Evolutionary conservation across 2,113 vertebrate genomes (phyloP).

Genomic region (Gavialis gangeticus): DNA sequence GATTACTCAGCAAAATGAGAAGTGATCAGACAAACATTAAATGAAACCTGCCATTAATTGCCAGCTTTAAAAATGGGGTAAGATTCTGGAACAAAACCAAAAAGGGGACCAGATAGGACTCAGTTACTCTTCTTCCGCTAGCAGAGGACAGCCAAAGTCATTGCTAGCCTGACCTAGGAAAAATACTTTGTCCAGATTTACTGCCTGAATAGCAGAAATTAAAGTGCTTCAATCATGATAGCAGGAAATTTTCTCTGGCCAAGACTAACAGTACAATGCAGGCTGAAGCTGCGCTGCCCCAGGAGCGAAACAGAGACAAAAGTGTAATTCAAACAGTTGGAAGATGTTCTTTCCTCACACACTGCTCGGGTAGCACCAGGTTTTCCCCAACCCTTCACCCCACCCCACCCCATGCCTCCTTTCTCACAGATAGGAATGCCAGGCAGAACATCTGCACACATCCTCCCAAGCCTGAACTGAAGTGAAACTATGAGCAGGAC

Average conservation of each 20-base stretch:
- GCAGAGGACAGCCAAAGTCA: not conserved
- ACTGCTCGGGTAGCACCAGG: not conserved
- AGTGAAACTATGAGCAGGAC: not conserved
- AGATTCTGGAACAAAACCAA: not conserved
- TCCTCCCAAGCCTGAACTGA: not conserved
- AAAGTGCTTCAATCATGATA: slow-evolving; percentile 15
- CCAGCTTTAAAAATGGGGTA: not conserved
- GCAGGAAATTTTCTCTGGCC: slow-evolving; percentile 4
- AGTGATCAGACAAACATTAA: not conserved
- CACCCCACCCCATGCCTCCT: not conserved
- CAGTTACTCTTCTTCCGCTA: not conserved
- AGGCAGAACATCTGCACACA: not conserved
- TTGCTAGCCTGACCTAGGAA: not conserved
- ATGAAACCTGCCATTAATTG: not conserved
- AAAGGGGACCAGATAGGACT: not conserved
- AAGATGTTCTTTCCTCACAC: not conserved
- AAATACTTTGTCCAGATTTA: not conserved
- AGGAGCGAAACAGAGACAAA: not conserved
- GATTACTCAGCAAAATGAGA: not conserved
- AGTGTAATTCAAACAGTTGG: not conserved
- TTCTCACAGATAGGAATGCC: not conserved
- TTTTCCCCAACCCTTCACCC: not conserved
- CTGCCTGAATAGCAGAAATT: slow-evolving; percentile 3
- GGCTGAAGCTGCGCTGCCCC: not conserved
- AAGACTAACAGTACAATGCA: not conserved